Evolutionary conservation across 2,113 vertebrate species (phyloP), one percentile per base, ranked within the genome.

Genomic region (Callipepla squamata): DNA sequence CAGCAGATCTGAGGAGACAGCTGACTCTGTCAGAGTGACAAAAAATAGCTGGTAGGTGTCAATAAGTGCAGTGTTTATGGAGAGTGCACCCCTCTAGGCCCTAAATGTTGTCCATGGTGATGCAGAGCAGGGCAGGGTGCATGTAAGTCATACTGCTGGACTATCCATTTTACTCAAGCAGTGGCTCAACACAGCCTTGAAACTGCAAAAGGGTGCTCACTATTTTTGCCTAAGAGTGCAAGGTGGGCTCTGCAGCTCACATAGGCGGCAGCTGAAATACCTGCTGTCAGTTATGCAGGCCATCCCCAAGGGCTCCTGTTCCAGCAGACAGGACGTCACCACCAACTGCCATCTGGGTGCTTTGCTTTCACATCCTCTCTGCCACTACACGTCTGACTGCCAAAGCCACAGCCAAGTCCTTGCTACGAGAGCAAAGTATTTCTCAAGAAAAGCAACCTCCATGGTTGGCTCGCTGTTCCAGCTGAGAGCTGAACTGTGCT

Each of bases 351-450:
- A 0, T 65, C 78, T 0, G 51, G 47, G 61, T 78, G 68, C 94
- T 94, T 96, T 68, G 55, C 89, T 96, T 96, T 95, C 95, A 96
- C 91, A 95, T 96, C 93, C 94, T 88, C 93, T 65, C 61, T 86
- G 80, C 87, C 82, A 69, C 1, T 2, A 51, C 61, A 4, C 0
- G 16, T 32, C 73, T 75, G 68, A 48, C 30, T 84, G 89, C 79
- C 82, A 94, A 76, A 92, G 94, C 80, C 82, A 73, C 90, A 68
- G 36, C 44, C 80, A 75, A 94, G 92, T 73, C 91, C 73, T 85
- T 10, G 0, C 65, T 88, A 30, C 0, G 3, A 85, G 23, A 44
- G 28, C 4, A 4, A 91, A 75, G 34, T 58, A 7, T 78, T 88
- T 88, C 73, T 91, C 55, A 85, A 94, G 73, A 90, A 86, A 80